Percentiles rank a stretch among this genome's conserved stretches.
These are phyloP conservation scores for Drosophila birchii DNA, from an alignment of 2,888 invertebrate genomes.

Conservation along the genomic window DNA sequence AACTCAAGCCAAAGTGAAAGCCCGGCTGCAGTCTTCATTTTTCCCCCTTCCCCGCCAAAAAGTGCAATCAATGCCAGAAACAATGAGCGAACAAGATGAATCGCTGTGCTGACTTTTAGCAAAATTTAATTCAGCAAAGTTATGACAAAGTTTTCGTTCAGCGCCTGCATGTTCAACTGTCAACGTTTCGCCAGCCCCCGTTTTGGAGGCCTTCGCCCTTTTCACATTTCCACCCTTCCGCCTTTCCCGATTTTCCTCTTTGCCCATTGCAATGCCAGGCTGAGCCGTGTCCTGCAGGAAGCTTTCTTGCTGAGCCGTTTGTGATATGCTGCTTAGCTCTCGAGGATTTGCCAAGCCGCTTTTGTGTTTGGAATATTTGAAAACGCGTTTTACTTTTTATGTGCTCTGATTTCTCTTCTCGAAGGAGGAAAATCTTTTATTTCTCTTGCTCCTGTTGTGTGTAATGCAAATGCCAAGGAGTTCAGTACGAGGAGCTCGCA, in stretches of 20 bases:
- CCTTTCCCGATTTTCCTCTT: conserved; percentile 4
- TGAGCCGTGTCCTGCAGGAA: conserved; percentile 47
- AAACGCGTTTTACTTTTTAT: conserved; percentile 73
- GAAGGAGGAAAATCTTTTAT: conserved; percentile 38
- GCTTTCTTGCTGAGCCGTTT: conserved; percentile 67
- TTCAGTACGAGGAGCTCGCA: conserved; percentile 31
- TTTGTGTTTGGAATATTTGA: conserved; percentile 74
- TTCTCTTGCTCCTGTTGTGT: conserved; percentile 36
- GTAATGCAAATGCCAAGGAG: conserved; percentile 46
- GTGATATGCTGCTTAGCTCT: conserved; percentile 77
- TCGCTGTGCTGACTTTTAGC: conserved; percentile 67
- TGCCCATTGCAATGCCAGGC: conserved; percentile 43
- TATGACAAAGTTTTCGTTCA: conserved; percentile 75
- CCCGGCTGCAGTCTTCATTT: conserved; percentile 7
- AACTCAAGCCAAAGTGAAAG: conserved; percentile 24
- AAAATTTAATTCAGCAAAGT: conserved; percentile 76
- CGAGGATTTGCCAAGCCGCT: conserved; percentile 75
- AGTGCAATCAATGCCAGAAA: conserved; percentile 50
- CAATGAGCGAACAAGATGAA: conserved; percentile 46
- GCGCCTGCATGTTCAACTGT: conserved; percentile 75
- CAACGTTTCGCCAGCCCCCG: conserved; percentile 37
- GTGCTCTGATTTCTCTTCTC: conserved; percentile 59
- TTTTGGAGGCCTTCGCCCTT: background rate
- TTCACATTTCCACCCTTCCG: conserved; percentile 4
- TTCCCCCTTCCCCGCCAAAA: conserved; percentile 5